A percentile compares a stretch with the other conserved stretches of the same genome.
Evolutionary conservation across 1,140 invertebrate species (phyloP).

Genomic region (Asobara japonica): DNA sequence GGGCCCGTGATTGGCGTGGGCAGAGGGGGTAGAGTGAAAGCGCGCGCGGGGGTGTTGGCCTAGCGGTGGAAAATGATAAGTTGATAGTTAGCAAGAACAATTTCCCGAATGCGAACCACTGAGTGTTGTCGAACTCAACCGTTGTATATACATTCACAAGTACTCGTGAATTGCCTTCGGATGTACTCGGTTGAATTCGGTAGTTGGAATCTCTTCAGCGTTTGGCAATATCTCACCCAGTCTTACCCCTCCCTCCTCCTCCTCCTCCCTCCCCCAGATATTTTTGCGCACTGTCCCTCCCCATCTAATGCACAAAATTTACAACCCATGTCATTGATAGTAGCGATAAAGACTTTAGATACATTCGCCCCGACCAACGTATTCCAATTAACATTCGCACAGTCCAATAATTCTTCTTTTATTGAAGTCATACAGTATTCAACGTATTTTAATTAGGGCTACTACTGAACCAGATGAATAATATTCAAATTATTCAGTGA

Average conservation of each 20-base stretch:
- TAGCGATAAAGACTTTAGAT: no score
- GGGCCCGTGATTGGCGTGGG: not conserved
- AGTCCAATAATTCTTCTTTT: not conserved
- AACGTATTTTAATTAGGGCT: not conserved
- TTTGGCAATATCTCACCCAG: not conserved
- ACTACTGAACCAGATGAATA: not conserved
- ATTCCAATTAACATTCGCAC: not conserved
- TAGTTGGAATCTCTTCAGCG: not conserved
- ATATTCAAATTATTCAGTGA: not conserved
- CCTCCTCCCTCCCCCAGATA: not conserved
- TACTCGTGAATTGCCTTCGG: slow-evolving; percentile 2
- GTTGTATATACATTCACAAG: not conserved
- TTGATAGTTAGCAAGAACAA: slow-evolving; percentile 8
- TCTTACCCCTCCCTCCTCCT: not conserved
- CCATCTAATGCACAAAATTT: not conserved
- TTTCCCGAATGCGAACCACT: slow-evolving; percentile 29
- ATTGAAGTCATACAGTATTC: not conserved
- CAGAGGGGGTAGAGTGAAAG: not conserved
- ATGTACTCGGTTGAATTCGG: slow-evolving; percentile 11
- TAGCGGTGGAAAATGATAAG: not conserved
- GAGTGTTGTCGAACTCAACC: slow-evolving; percentile 29
- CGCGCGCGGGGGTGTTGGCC: not conserved
- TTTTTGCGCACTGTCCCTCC: not conserved
- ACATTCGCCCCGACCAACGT: no score
- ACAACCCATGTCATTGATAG: no score